Evolutionary conservation across 2,797 vertebrate species (phyloP).

Genomic region (Poecilia gillii): DNA sequence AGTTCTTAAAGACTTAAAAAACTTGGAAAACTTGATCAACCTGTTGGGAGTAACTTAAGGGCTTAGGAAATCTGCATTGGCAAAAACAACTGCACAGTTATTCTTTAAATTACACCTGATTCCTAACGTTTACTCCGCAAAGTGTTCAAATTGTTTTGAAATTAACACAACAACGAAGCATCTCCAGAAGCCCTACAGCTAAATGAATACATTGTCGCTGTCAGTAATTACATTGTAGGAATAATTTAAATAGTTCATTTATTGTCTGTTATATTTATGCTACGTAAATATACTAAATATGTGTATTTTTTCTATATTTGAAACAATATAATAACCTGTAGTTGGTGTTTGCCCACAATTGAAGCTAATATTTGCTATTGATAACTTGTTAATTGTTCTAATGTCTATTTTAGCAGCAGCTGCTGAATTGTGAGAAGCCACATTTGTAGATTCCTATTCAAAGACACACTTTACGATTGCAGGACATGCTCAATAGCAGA

Average conservation of each 20-base stretch:
- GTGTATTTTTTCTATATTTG: not conserved
- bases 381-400: conserved; percentile 22
- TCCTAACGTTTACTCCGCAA: not conserved
- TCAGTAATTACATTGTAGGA: not conserved
- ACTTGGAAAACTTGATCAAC: conserved; percentile 35
- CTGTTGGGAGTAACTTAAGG: conserved; percentile 20
- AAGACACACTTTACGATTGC: conserved; percentile 25
- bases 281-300: not conserved
- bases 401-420: not conserved
- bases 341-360: not conserved
- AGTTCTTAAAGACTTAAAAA: conserved; percentile 44
- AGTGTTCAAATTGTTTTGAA: not conserved
- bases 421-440: not conserved
- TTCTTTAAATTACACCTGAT: not conserved
- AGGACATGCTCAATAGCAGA: conserved; percentile 34
- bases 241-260: not conserved
- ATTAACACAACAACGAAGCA: not conserved
- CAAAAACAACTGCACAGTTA: not conserved
- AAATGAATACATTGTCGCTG: not conserved
- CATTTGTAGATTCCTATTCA: conserved; percentile 25
- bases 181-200: not conserved
- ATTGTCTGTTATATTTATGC: not conserved
- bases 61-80: not conserved
- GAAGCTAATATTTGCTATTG: not conserved
- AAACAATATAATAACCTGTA: not conserved